Conservation (phyloP, 2,113 vertebrate species). For the Vanacampus margaritifer region DNA sequence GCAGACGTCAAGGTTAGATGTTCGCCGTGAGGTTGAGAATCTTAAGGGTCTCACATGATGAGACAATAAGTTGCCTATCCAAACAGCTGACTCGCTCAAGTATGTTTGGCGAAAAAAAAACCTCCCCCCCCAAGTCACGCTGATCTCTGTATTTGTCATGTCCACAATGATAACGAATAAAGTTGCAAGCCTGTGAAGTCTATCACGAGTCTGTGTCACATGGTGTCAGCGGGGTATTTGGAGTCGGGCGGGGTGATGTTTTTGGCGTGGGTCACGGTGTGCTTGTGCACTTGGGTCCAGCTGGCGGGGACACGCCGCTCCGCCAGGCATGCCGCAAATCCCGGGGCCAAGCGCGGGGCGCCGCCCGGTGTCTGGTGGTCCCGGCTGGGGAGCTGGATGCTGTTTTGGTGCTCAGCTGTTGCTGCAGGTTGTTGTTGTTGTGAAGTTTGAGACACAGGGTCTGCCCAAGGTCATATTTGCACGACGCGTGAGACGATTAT, state of each 20-base stretch:
- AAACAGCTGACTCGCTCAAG: neutral
- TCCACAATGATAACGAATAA: conserved; percentile 51
- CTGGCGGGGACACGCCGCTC: conserved; percentile 11
- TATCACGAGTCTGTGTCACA: neutral
- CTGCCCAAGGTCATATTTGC: conserved; percentile 24
- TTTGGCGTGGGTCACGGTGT: neutral
- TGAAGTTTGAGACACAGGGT: conserved; percentile 42
- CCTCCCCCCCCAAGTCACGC: neutral
- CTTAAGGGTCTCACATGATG: neutral
- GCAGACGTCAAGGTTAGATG: conserved; percentile 34
- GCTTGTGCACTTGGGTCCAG: neutral
- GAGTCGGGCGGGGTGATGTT: conserved; percentile 3
- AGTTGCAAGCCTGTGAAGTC: conserved; percentile 32
- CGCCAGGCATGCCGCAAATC: neutral
- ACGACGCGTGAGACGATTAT: neutral
- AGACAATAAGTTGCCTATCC: neutral
- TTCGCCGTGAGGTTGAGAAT: neutral
- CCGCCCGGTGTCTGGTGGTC: conserved; percentile 20
- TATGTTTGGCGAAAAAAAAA: neutral
- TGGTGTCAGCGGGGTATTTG: conserved; percentile 7
- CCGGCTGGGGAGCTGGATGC: conserved; percentile 29
- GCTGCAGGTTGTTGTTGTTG: conserved; percentile 34
- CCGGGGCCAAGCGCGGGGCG: conserved; percentile 8
- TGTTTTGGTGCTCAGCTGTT: conserved; percentile 52
- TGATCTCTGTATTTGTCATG: neutral